phyloP scores from a whole-genome alignment of 2,888 invertebrate genomes.

The Nesidiocoris tenuis region DNA sequence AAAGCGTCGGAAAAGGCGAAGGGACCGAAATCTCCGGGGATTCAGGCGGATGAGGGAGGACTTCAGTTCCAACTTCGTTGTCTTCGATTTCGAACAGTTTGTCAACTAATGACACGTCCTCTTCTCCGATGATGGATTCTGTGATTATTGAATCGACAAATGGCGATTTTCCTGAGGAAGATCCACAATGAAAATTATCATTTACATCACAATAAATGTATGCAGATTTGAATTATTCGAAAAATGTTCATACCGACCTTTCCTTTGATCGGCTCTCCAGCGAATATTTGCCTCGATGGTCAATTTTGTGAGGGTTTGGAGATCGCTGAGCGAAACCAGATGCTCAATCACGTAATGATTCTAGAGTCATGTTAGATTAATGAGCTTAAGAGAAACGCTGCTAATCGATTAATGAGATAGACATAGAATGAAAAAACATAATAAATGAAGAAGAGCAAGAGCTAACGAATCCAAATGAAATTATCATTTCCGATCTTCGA shows the following conservation, averaged over 20 bases:
- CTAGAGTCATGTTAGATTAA: not conserved
- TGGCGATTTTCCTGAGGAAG: not conserved
- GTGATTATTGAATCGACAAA: constrained; percentile 17
- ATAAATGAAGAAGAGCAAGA: not conserved
- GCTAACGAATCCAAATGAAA: too few relatives aligned
- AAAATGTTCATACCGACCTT: not conserved
- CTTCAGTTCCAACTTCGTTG: not conserved
- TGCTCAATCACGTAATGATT: constrained; percentile 35
- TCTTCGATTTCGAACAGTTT: not conserved
- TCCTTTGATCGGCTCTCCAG: constrained; percentile 24
- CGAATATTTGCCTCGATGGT: constrained; percentile 28
- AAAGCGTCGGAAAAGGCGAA: not conserved
- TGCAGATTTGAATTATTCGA: not conserved
- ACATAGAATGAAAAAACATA: not conserved
- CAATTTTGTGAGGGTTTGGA: constrained; percentile 21
- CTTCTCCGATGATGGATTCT: constrained; percentile 19
- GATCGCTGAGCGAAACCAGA: constrained; percentile 20
- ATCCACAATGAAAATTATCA: too few relatives aligned
- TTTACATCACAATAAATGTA: too few relatives aligned
- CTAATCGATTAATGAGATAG: not conserved
- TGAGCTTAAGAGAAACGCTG: not conserved
- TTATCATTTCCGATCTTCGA: too few relatives aligned
- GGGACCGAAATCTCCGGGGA: not conserved
- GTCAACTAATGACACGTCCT: constrained; percentile 9
- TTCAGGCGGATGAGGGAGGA: not conserved